phyloP scores from a whole-genome alignment of 1,140 invertebrate species.

The Pseudomyrmex cubaensis region DNA sequence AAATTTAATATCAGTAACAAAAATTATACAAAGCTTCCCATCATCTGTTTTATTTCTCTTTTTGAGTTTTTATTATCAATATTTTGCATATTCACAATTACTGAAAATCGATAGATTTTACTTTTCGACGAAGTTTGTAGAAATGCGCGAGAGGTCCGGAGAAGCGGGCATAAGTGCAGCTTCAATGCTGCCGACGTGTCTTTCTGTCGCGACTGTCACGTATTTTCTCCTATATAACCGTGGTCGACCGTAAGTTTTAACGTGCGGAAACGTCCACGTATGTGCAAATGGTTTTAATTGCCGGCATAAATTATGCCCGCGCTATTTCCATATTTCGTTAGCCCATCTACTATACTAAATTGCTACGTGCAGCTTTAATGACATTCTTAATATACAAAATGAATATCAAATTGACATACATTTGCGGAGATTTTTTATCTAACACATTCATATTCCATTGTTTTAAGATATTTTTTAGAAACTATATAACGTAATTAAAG shows the following conservation, averaged over 20 bases:
- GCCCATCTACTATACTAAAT: not conserved
- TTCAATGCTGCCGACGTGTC: conserved; percentile 24
- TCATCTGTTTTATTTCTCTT: not conserved
- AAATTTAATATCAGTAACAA: conserved; percentile 1
- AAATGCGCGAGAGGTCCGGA: not conserved
- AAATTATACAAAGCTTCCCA: not conserved
- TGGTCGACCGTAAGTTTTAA: conserved; percentile 7
- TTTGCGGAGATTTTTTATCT: not conserved
- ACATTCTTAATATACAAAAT: not conserved
- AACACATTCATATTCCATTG: no score
- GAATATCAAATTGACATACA: not conserved
- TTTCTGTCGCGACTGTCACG: conserved; percentile 16
- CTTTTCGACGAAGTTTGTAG: not conserved
- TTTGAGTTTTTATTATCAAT: not conserved
- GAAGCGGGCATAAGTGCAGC: not conserved
- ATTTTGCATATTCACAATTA: not conserved
- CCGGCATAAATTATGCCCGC: conserved; percentile 25
- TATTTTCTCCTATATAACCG: conserved; percentile 9
- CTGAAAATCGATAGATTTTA: conserved; percentile 19
- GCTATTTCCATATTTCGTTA: conserved; percentile 33
- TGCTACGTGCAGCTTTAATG: not conserved
- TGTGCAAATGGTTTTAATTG: conserved; percentile 47
- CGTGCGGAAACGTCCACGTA: not conserved
- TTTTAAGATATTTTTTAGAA: no score
- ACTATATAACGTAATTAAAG: no score